Evolutionary conservation across 2,797 vertebrate genomes (phyloP), one percentile per base, ranked within the genome.

Genomic region (Parauchenoglanis punctatus): DNA sequence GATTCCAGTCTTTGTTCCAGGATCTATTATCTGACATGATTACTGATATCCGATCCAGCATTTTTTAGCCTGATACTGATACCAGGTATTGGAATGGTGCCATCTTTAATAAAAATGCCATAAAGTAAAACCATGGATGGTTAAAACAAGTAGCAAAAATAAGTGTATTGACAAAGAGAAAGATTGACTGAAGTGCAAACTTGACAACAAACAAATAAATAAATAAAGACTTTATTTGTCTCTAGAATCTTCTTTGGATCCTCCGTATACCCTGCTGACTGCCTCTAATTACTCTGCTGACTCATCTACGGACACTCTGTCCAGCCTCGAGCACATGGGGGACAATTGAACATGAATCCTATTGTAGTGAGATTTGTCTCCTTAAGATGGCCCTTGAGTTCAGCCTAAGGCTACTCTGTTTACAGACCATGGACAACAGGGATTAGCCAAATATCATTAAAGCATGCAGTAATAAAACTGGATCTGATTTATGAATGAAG

Each of bases 381-480:
- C 12, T 73, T 87, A 88, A 91, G 83, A 87, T 80, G 84, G 83
- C 86, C 86, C 86, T 86, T 91, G 72, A 84, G 85, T 85, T 85
- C 83, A 89, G 88, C 91, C 91, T 85, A 81, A 89, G 87, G 89
- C 91, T 89, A 68, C 77, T 83, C 87, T 90, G 70, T 88, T 87
- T 88, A 91, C 89, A 88, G 86, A 84, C 82, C 49, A 81, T 40
- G 78, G 67, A 77, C 81, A 88, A 91, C 86, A 70, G 83, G 90
- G 87, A 91, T 90, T 91, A 91, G 56, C 44, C 65, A 90, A 90
- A 91, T 91, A 90, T 87, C 89, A 91, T 88, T 91, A 86, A 91
- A 90, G 82, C 84, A 85, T 84, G 85, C 85, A 23, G 85, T 91
- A 83, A 90, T 89, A 90, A 89, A 91, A 88, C 87, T 68, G 82